These are phyloP conservation scores for Microcebus jonahi DNA, from an alignment of 2,113 vertebrate genomes.

Conservation along the genomic window DNA sequence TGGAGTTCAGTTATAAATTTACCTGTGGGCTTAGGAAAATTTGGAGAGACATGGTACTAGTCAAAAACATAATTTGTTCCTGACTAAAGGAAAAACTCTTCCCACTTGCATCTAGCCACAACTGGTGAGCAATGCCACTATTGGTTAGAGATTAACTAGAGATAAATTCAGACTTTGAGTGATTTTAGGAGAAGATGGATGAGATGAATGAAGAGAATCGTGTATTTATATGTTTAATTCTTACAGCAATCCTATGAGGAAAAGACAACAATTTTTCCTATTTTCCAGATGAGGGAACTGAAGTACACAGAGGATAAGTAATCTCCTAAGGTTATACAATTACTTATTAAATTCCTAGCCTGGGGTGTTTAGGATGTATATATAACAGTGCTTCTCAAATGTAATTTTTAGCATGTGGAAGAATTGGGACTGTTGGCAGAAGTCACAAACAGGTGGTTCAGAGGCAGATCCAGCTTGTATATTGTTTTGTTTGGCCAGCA, in stretches of 20 bases:
- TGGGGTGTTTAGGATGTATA: not conserved
- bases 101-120: not conserved
- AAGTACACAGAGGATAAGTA: not conserved
- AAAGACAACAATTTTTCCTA: not conserved
- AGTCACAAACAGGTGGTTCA: not conserved
- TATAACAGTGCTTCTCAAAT: not conserved
- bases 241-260: not conserved
- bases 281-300: not conserved
- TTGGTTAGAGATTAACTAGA: not conserved
- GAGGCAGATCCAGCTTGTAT: not conserved
- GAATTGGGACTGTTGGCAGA: not conserved
- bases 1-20: not conserved
- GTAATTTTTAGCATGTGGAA: not conserved
- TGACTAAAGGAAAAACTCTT: not conserved
- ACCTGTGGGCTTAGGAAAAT: not conserved
- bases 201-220: not conserved
- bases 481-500: not conserved
- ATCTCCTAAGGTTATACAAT: not conserved
- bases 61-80: slow-evolving; percentile 15
- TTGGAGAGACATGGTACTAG: not conserved
- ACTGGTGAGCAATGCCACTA: not conserved
- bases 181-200: not conserved
- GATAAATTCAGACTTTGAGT: not conserved
- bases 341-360: not conserved
- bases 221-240: not conserved